A percentile compares a stretch with the other conserved stretches of the same genome.
phyloP scores from a whole-genome alignment of 2,113 vertebrate genomes.

The Lophura nycthemera region DNA sequence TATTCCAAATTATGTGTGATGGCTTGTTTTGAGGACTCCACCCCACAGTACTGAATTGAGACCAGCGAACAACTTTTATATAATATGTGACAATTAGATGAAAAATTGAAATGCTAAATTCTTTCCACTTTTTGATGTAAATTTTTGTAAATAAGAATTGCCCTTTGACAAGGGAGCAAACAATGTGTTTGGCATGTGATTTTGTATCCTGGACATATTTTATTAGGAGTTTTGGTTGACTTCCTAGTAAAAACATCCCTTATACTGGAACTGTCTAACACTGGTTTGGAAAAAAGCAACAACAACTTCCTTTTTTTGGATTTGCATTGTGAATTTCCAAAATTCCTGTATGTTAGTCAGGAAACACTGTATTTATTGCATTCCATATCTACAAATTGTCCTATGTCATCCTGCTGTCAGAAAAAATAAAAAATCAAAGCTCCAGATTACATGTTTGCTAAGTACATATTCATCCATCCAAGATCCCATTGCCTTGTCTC shows the following conservation, averaged over 20 bases:
- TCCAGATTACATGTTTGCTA: background rate
- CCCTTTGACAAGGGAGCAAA: constrained; percentile 8
- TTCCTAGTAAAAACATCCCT: background rate
- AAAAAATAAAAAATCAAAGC: background rate
- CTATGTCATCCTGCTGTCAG: background rate
- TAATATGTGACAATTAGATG: constrained; percentile 29
- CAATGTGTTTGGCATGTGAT: background rate
- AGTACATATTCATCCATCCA: background rate
- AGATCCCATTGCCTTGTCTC: background rate
- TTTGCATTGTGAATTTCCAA: background rate
- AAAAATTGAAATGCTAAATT: constrained; percentile 41
- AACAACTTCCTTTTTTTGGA: background rate
- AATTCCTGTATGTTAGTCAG: background rate
- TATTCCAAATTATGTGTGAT: constrained; percentile 63
- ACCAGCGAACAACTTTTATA: constrained; percentile 37
- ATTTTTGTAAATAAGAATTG: constrained; percentile 34
- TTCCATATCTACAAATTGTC: background rate
- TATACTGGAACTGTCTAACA: background rate
- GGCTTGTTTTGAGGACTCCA: constrained; percentile 61
- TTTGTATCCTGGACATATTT: background rate
- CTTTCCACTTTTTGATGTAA: constrained; percentile 36
- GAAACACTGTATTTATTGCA: background rate
- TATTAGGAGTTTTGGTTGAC: background rate
- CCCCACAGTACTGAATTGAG: constrained; percentile 33
- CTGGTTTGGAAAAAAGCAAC: background rate